These are phyloP conservation scores for Zaprionus gabonicus DNA, from an alignment of 1,140 invertebrate genomes.

Conservation along the genomic window DNA sequence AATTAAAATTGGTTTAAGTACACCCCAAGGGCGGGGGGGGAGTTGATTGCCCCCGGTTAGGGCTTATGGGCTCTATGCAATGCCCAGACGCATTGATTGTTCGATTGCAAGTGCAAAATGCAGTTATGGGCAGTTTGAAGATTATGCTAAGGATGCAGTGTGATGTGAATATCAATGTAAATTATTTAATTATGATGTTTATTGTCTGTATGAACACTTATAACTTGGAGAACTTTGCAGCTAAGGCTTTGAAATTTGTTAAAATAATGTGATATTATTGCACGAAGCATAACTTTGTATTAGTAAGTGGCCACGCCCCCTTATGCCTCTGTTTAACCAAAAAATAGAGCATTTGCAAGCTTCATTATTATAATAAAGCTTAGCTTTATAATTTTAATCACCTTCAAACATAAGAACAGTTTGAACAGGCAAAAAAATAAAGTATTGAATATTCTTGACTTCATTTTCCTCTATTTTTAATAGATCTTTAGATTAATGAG, in stretches of 20 bases:
- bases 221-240: not conserved
- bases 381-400: too few relatives aligned
- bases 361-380: too few relatives aligned
- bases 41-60: slow-evolving; percentile 13
- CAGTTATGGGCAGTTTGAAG: slow-evolving; percentile 7
- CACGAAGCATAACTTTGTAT: not conserved
- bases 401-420: too few relatives aligned
- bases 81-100: slow-evolving; percentile 38
- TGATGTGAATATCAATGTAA: too few relatives aligned
- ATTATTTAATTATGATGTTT: too few relatives aligned
- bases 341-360: too few relatives aligned
- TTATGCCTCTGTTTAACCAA: too few relatives aligned
- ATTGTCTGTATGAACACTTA: not conserved
- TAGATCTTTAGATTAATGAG: too few relatives aligned
- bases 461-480: too few relatives aligned
- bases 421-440: too few relatives aligned
- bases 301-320: not conserved
- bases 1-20: slow-evolving; percentile 77
- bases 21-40: slow-evolving; percentile 32
- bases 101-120: slow-evolving; percentile 28
- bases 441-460: too few relatives aligned
- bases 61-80: slow-evolving; percentile 27
- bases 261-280: not conserved
- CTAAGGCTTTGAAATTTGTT: not conserved
- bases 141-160: not conserved